Conservation (phyloP, 2,888 invertebrate genomes). For the Electrophaes corylata region DNA sequence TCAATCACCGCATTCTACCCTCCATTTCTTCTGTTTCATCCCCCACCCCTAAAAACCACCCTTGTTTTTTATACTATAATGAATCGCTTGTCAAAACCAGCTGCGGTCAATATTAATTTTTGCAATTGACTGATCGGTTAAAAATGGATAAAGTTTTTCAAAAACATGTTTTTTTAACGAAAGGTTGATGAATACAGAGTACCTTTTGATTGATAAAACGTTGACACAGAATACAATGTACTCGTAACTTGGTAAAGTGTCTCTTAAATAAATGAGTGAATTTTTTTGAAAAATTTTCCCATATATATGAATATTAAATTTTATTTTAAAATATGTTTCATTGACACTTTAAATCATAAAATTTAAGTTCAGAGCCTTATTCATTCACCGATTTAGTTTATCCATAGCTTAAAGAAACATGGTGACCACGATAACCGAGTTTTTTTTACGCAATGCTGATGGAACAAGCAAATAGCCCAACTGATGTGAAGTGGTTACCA, state of each 20-base stretch:
- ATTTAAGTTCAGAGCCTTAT: too few relatives aligned
- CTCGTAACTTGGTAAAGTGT: background rate
- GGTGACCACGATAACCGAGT: too few relatives aligned
- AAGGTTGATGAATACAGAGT: conserved; percentile 14
- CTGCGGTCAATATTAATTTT: conserved; percentile 41
- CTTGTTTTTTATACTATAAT: conserved; percentile 34
- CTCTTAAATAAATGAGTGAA: background rate
- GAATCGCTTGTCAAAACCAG: conserved; percentile 41
- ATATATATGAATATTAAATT: too few relatives aligned
- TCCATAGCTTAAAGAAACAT: too few relatives aligned
- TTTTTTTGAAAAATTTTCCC: too few relatives aligned
- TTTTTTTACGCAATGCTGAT: too few relatives aligned
- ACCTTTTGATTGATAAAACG: conserved; percentile 16
- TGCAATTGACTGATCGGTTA: conserved; percentile 32
- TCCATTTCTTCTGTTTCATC: background rate
- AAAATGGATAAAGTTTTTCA: conserved; percentile 20
- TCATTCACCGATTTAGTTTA: too few relatives aligned
- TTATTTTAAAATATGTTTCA: too few relatives aligned
- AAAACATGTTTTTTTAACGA: conserved; percentile 25
- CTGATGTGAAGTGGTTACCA: too few relatives aligned
- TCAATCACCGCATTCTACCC: background rate
- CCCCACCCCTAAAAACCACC: background rate
- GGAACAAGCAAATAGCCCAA: too few relatives aligned
- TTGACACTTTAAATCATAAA: too few relatives aligned
- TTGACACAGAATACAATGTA: background rate